Conservation (phyloP, 2,113 vertebrate genomes). For the Chloebia gouldiae region DNA sequence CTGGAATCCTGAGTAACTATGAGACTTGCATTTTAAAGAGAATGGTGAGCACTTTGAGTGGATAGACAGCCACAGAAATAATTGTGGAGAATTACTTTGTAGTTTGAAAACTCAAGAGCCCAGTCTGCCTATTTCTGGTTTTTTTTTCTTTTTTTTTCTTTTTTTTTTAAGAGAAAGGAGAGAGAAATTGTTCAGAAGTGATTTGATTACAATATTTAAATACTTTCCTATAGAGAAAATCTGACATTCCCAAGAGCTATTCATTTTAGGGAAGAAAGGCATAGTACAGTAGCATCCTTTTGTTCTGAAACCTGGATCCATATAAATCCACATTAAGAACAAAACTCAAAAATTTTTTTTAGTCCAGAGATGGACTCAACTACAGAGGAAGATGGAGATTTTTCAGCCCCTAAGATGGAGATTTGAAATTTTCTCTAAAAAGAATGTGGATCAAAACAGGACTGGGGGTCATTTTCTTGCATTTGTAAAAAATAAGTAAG, state of each 20-base stretch:
- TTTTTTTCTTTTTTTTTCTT: too few relatives aligned
- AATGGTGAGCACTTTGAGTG: background rate
- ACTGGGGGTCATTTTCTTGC: background rate
- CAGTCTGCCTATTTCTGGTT: background rate
- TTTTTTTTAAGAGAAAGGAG: background rate
- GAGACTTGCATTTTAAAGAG: background rate
- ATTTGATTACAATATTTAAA: background rate
- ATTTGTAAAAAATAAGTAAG: background rate
- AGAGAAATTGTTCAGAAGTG: background rate
- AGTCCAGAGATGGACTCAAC: background rate
- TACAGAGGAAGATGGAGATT: background rate
- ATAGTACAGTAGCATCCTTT: background rate
- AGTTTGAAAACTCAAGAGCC: background rate
- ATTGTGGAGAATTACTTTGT: background rate
- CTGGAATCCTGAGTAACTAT: background rate
- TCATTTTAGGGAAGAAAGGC: background rate
- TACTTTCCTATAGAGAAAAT: background rate
- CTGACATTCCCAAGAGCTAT: background rate
- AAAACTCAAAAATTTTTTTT: background rate
- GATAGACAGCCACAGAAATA: background rate
- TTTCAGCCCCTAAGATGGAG: background rate
- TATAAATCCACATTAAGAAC: background rate
- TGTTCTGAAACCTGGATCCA: background rate
- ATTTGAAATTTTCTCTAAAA: background rate
- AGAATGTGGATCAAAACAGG: background rate